These are phyloP conservation scores for Cynopterus sphinx DNA, from an alignment of 2,797 vertebrate species.

Conservation along the genomic window DNA sequence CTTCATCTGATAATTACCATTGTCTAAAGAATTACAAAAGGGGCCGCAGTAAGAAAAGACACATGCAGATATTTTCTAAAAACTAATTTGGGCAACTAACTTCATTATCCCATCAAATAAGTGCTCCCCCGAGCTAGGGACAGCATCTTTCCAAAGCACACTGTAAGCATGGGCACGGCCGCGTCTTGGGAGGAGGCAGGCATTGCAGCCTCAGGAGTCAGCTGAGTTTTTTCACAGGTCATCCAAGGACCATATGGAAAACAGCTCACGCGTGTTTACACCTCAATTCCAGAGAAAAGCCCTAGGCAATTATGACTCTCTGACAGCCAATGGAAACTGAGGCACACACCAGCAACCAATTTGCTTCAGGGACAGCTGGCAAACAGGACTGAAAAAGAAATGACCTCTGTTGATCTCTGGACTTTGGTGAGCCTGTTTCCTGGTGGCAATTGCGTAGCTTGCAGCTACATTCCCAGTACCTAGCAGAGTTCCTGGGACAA, in stretches of 20 bases:
- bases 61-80: conserved; percentile 21
- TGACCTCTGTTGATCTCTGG: not conserved
- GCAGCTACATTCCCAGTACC: not conserved
- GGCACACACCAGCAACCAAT: not conserved
- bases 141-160: not conserved
- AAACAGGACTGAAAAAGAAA: not conserved
- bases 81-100: conserved; percentile 32
- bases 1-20: conserved; percentile 72
- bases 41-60: conserved; percentile 31
- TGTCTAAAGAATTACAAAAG: conserved; percentile 68
- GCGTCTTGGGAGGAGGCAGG: not conserved
- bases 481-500: not conserved
- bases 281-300: not conserved
- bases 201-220: not conserved
- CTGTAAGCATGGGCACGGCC: not conserved
- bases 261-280: not conserved
- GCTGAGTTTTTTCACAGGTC: not conserved
- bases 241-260: conserved; percentile 11
- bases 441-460: not conserved
- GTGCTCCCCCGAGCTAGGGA: not conserved
- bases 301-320: not conserved
- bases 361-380: not conserved
- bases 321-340: not conserved
- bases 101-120: conserved; percentile 42
- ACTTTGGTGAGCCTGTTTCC: not conserved